Conservation (phyloP, 2,888 invertebrate species). For the Resseliella maxima region DNA sequence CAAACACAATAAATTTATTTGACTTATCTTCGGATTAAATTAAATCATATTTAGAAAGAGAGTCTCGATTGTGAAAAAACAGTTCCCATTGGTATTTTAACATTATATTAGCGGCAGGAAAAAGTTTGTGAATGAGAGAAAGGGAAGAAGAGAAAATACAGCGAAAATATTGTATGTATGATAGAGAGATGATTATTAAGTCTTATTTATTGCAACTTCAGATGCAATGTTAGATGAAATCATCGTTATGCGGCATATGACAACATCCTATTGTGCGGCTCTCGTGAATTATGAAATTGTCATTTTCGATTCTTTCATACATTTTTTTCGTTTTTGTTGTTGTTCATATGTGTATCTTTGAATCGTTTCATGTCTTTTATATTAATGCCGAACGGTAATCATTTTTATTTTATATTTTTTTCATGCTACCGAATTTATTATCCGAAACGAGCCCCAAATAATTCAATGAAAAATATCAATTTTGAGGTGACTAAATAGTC, state of each 20-base stretch:
- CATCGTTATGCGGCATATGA: not conserved
- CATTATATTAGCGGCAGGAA: no score
- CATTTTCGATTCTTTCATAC: conserved; percentile 6
- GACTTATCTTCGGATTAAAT: not conserved
- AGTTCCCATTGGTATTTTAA: no score
- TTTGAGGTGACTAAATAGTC: not conserved
- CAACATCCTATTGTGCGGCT: not conserved
- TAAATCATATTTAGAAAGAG: conserved; percentile 5
- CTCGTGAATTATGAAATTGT: conserved; percentile 21
- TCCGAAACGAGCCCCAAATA: not conserved
- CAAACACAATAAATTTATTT: conserved; percentile 4
- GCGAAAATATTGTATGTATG: not conserved
- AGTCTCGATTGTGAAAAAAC: not conserved
- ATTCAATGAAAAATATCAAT: not conserved
- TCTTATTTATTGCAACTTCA: conserved; percentile 18
- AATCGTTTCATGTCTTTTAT: not conserved
- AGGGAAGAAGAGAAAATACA: not conserved
- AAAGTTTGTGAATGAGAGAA: no score
- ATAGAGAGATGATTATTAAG: not conserved
- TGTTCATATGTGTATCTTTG: not conserved
- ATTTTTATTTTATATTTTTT: not conserved
- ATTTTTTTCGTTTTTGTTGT: not conserved
- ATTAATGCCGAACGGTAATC: not conserved
- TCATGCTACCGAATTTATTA: not conserved
- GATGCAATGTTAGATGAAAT: conserved; percentile 34